Evolutionary conservation across 2,888 invertebrate species (phyloP).

Genomic region (Nemotelus nigrinus): DNA sequence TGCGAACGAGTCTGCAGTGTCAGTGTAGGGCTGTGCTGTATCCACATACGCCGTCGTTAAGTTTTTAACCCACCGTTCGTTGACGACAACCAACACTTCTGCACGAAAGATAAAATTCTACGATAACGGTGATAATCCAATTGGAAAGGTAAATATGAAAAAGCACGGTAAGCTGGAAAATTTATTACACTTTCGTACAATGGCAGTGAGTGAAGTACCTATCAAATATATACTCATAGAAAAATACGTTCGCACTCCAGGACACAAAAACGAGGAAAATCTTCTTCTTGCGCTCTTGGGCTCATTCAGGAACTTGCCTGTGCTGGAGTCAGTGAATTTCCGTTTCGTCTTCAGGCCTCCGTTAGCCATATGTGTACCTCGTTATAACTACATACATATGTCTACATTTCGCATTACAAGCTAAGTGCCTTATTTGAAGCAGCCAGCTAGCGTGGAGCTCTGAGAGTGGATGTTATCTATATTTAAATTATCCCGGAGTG

Average conservation of each 20-base stretch:
- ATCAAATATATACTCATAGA: no score
- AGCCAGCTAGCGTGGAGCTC: background rate
- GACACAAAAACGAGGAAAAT: conserved; percentile 10
- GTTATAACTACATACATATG: background rate
- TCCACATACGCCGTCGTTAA: no score
- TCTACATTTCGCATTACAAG: conserved; percentile 5
- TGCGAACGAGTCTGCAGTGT: no score
- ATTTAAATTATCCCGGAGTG: no score
- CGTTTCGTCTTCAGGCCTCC: background rate
- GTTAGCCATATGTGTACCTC: background rate
- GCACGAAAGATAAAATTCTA: conserved; percentile 7
- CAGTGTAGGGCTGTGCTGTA: no score
- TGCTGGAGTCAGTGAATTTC: background rate
- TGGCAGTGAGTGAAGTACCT: background rate
- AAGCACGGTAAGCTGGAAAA: conserved; percentile 30
- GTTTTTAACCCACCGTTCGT: no score
- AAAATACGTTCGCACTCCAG: background rate
- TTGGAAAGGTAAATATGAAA: conserved; percentile 42
- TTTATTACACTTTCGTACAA: conserved; percentile 32
- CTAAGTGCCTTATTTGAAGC: conserved; percentile 17
- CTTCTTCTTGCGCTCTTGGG: background rate
- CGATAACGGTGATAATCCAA: conserved; percentile 41
- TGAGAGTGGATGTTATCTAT: no score
- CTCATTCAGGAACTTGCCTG: background rate
- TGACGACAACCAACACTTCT: background rate